Evolutionary conservation across 1,140 invertebrate genomes (phyloP).

Genomic region (Acromyrmex heyeri): DNA sequence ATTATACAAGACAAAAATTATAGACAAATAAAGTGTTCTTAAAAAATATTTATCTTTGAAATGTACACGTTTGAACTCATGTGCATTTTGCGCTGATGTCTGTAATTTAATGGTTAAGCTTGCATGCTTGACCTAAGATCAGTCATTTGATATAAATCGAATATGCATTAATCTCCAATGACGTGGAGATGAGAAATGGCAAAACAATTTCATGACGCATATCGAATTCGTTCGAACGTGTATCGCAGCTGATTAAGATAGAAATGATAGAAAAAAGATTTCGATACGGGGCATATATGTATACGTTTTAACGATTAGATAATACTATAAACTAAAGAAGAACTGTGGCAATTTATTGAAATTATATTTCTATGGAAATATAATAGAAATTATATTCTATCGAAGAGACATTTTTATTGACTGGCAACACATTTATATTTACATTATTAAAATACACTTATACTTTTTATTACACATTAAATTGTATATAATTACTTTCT

Average conservation of each 20-base stretch:
- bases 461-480: not conserved
- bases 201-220: conserved; percentile 68
- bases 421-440: not conserved
- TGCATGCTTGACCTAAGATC: not conserved
- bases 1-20: not conserved
- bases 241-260: not conserved
- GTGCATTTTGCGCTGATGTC: not conserved
- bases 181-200: conserved; percentile 67
- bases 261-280: not conserved
- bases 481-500: not conserved
- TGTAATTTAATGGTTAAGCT: conserved; percentile 8
- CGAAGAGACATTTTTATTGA: not conserved
- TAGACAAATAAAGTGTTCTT: not conserved
- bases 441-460: not conserved
- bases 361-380: not conserved
- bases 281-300: not conserved
- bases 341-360: not conserved
- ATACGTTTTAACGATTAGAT: not conserved
- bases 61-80: not conserved
- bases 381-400: not conserved
- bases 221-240: conserved; percentile 31
- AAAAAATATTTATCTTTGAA: not conserved
- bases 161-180: conserved; percentile 65
- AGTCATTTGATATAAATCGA: conserved; percentile 58
- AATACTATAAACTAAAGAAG: not conserved